Conservation (phyloP, 1,140 invertebrate genomes). For the Samia ricini region DNA sequence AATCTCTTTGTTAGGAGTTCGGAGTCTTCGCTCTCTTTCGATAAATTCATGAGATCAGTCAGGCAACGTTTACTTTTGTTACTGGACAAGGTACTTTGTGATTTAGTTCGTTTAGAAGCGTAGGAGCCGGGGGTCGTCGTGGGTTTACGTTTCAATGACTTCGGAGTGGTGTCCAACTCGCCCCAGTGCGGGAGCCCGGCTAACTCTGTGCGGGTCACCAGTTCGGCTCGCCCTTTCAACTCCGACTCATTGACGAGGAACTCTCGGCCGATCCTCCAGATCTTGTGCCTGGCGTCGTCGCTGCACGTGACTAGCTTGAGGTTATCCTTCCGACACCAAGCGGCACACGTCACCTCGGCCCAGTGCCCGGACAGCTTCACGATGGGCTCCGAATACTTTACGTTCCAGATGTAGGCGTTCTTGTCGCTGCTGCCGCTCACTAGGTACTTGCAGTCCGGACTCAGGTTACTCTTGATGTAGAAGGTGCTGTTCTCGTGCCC, state of each 20-base stretch:
- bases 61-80: conserved; percentile 56
- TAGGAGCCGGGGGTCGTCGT: conserved; percentile 36
- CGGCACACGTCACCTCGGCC: conserved; percentile 90
- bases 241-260: conserved; percentile 71
- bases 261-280: conserved; percentile 83
- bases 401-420: conserved; percentile 91
- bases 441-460: conserved; percentile 87
- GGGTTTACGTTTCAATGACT: conserved; percentile 64
- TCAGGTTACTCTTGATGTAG: conserved; percentile 89
- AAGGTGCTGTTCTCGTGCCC: conserved; percentile 88
- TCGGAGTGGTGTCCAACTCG: conserved; percentile 71
- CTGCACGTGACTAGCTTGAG: conserved; percentile 86
- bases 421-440: conserved; percentile 91
- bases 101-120: conserved; percentile 30
- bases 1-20: conserved; percentile 35
- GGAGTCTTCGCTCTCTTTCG: conserved; percentile 35
- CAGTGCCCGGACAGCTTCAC: conserved; percentile 85
- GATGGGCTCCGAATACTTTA: conserved; percentile 80
- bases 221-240: conserved; percentile 78
- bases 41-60: conserved; percentile 46
- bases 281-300: conserved; percentile 86
- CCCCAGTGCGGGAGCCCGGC: conserved; percentile 48
- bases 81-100: conserved; percentile 12
- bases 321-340: conserved; percentile 82
- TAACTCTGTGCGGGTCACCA: conserved; percentile 46